These are phyloP conservation scores for Stramonita haemastoma DNA, from an alignment of 2,888 invertebrate species.

Conservation along the genomic window DNA sequence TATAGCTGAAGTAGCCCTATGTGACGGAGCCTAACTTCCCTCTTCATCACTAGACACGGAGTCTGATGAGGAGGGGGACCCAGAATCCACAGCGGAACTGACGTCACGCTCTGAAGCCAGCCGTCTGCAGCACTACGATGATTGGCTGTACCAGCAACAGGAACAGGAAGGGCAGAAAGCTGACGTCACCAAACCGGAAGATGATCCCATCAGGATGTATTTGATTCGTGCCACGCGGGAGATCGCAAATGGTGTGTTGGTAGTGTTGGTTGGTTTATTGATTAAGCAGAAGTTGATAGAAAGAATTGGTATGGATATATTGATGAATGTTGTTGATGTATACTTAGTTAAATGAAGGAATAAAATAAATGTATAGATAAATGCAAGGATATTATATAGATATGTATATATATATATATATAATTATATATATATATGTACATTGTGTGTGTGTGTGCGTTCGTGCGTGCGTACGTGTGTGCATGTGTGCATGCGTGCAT, in stretches of 20 bases:
- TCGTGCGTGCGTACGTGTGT: too few species aligned
- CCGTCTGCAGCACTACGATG: not conserved
- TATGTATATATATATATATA: too few species aligned
- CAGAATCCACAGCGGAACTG: not conserved
- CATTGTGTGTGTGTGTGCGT: too few species aligned
- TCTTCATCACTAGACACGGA: not conserved
- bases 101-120: not conserved
- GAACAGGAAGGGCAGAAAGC: not conserved
- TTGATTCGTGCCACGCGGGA: slow-evolving; percentile 17
- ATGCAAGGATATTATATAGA: too few species aligned
- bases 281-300: not conserved
- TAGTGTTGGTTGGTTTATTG: not conserved
- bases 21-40: too few species aligned
- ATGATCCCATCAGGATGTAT: not conserved
- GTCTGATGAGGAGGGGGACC: not conserved
- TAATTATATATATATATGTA: too few species aligned
- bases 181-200: not conserved
- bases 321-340: too few species aligned
- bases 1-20: too few species aligned
- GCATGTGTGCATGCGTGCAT: too few species aligned
- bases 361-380: too few species aligned
- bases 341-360: too few species aligned
- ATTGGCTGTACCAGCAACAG: slow-evolving; percentile 15
- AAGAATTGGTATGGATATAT: too few species aligned
- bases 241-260: not conserved